phyloP scores from a whole-genome alignment of 2,113 vertebrate species.

The Poeciliopsis prolifica region DNA sequence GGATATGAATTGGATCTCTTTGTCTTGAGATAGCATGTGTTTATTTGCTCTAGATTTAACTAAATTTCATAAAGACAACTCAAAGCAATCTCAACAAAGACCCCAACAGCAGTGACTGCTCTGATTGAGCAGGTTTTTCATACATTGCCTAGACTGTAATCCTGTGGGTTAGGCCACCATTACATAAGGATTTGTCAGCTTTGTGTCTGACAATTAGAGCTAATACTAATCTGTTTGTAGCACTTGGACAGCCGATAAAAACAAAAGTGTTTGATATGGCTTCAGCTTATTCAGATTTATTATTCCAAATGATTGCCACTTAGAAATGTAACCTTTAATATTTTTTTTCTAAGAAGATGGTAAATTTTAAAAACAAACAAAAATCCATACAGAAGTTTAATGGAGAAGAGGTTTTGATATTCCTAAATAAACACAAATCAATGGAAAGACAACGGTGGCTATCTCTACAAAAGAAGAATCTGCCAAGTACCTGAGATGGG shows the following conservation, averaged over 20 bases:
- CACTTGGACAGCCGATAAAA: constrained; percentile 51
- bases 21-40: background rate
- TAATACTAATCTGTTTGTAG: constrained; percentile 67
- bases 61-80: background rate
- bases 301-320: background rate
- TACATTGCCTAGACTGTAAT: constrained; percentile 68
- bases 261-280: constrained; percentile 30
- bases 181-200: constrained; percentile 72
- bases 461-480: constrained; percentile 59
- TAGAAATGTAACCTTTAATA: background rate
- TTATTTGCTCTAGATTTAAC: background rate
- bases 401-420: constrained; percentile 14
- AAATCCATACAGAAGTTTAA: background rate
- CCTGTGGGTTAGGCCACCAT: constrained; percentile 60
- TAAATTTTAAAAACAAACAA: background rate
- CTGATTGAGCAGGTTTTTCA: constrained; percentile 66
- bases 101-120: constrained; percentile 24
- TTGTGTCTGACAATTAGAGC: constrained; percentile 67
- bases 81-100: constrained; percentile 11
- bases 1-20: background rate
- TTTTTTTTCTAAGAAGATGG: background rate
- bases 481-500: constrained; percentile 59
- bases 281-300: constrained; percentile 4
- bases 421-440: constrained; percentile 31
- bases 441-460: constrained; percentile 54